These are phyloP conservation scores for Pygoscelis antarcticus DNA, from an alignment of 2,113 vertebrate species.

Conservation along the genomic window DNA sequence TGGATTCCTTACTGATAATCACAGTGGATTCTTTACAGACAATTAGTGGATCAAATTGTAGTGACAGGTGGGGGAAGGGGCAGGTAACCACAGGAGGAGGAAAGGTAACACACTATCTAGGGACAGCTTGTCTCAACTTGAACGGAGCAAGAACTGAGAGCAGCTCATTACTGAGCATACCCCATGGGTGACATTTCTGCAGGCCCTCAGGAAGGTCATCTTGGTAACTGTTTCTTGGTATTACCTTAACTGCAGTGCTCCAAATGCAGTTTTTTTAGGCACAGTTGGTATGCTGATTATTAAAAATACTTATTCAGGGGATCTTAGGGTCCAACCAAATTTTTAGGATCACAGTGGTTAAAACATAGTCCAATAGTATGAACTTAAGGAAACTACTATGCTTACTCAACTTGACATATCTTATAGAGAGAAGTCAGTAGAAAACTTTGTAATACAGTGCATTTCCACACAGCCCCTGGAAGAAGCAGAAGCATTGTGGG, in stretches of 20 bases:
- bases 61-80: not conserved
- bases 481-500: not conserved
- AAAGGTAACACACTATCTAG: not conserved
- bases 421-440: not conserved
- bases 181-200: not conserved
- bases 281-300: not conserved
- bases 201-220: not conserved
- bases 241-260: not conserved
- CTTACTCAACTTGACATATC: not conserved
- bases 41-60: not conserved
- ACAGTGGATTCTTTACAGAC: not conserved
- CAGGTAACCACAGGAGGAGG: not conserved
- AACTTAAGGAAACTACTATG: not conserved
- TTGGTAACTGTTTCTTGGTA: not conserved
- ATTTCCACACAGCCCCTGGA: not conserved
- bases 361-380: not conserved
- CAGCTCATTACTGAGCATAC: not conserved
- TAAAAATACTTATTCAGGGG: not conserved
- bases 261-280: not conserved
- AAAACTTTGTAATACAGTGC: not conserved
- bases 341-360: not conserved
- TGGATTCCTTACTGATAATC: not conserved
- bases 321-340: not conserved
- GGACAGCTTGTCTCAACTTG: not conserved
- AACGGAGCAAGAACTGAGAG: not conserved